Evolutionary conservation across 1,140 invertebrate genomes (phyloP).

Genomic region (Trachymyrmex cornetzi): DNA sequence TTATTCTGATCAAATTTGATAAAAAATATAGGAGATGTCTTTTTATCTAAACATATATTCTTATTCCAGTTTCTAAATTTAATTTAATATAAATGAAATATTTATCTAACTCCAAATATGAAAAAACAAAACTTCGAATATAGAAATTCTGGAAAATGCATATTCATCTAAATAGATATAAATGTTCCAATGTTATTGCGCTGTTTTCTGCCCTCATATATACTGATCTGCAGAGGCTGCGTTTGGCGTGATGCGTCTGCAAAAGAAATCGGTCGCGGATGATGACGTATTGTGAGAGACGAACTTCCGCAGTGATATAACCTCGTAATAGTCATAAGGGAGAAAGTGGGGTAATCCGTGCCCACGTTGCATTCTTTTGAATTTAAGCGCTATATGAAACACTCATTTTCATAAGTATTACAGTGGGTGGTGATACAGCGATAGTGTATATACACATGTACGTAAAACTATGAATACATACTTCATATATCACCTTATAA

Average conservation of each 20-base stretch:
- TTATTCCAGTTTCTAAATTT: neutral
- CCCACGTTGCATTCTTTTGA: slow-evolving; percentile 24
- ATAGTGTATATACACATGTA: neutral
- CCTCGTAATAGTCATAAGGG: slow-evolving; percentile 58
- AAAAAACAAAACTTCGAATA: no score
- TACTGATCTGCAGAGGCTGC: slow-evolving; percentile 15
- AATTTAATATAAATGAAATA: slow-evolving; percentile 5
- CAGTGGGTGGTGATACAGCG: neutral
- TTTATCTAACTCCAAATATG: neutral
- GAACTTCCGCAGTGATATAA: slow-evolving; percentile 47
- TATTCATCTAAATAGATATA: neutral
- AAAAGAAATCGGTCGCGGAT: slow-evolving; percentile 64
- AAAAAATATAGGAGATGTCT: neutral
- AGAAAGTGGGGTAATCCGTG: slow-evolving; percentile 64
- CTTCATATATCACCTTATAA: neutral
- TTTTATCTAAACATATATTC: neutral
- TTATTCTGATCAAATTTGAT: neutral
- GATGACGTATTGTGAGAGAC: slow-evolving; percentile 52
- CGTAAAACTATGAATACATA: neutral
- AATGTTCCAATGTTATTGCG: no score
- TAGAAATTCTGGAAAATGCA: neutral
- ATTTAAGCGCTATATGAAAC: slow-evolving; percentile 22
- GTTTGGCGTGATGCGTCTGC: slow-evolving; percentile 33
- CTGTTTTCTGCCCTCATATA: neutral
- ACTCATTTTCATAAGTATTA: slow-evolving; percentile 2